Conservation (phyloP, 1,140 invertebrate species). For the Asobara japonica region DNA sequence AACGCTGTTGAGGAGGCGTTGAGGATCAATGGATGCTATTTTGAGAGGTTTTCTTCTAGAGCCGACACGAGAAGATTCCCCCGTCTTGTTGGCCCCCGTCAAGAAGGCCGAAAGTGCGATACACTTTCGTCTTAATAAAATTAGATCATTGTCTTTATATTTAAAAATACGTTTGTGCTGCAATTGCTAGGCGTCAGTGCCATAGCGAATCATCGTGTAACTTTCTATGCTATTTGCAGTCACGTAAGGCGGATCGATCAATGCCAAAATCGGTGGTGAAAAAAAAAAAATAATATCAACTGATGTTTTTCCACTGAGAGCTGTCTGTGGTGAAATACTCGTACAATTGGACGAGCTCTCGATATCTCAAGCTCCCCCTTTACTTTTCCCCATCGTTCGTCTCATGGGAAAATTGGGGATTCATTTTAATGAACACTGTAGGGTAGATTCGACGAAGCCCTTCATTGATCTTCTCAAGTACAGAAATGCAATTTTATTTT, state of each 20-base stretch:
- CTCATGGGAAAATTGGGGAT: neutral
- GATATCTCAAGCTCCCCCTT: neutral
- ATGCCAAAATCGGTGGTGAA: neutral
- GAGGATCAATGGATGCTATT: conserved; percentile 54
- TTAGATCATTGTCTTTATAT: conserved; percentile 29
- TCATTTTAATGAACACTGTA: neutral
- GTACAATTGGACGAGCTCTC: neutral
- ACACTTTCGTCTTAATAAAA: conserved; percentile 23
- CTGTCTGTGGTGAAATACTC: neutral
- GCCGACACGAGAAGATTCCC: conserved; percentile 42
- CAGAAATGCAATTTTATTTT: neutral
- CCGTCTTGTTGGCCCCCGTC: conserved; percentile 17
- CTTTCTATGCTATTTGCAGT: neutral
- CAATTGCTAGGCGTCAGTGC: neutral
- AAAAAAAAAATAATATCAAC: neutral
- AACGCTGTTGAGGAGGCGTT: too few relatives aligned
- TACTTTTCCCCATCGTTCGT: neutral
- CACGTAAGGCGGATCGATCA: neutral
- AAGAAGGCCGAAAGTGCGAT: conserved; percentile 19
- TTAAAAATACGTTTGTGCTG: neutral
- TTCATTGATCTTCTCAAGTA: neutral
- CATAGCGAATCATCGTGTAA: neutral
- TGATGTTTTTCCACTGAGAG: neutral
- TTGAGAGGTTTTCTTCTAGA: conserved; percentile 46
- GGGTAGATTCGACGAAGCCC: neutral